Percentiles rank a stretch among this genome's conserved stretches.
Conservation (phyloP, 2,797 vertebrate species). For the Prunella strophiata region DNA sequence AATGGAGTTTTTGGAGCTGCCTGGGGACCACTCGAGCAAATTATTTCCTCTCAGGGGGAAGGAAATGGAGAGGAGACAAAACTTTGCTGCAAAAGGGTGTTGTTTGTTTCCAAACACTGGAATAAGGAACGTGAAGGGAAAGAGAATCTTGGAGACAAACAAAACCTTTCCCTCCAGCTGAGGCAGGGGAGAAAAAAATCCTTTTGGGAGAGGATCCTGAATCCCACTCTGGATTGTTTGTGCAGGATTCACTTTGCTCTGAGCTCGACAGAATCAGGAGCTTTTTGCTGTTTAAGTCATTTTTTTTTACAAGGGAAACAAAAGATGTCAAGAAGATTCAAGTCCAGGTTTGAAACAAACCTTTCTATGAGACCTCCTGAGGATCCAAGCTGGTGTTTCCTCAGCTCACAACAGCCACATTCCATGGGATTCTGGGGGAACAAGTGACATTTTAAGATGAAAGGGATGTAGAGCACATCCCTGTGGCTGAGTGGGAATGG, state of each 20-base stretch:
- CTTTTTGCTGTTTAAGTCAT: neutral
- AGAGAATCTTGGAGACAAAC: neutral
- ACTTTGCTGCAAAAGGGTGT: fast-evolving
- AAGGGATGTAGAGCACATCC: neutral
- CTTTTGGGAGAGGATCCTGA: neutral
- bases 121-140: neutral
- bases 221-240: neutral
- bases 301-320: neutral
- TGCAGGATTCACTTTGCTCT: neutral
- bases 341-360: neutral
- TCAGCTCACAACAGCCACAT: neutral
- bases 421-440: neutral
- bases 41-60: neutral
- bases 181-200: neutral
- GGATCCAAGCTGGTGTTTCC: neutral
- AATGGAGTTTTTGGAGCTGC: neutral
- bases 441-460: neutral
- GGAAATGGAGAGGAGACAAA: neutral
- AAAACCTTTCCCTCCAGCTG: neutral
- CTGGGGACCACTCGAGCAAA: fast-evolving
- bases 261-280: neutral
- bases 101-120: neutral
- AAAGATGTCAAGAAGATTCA: constrained; percentile 22
- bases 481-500: neutral
- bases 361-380: neutral